A percentile compares a stretch with the other conserved stretches of the same genome.
Evolutionary conservation across 2,113 vertebrate genomes (phyloP).

Genomic region (Cheilinus undulatus): DNA sequence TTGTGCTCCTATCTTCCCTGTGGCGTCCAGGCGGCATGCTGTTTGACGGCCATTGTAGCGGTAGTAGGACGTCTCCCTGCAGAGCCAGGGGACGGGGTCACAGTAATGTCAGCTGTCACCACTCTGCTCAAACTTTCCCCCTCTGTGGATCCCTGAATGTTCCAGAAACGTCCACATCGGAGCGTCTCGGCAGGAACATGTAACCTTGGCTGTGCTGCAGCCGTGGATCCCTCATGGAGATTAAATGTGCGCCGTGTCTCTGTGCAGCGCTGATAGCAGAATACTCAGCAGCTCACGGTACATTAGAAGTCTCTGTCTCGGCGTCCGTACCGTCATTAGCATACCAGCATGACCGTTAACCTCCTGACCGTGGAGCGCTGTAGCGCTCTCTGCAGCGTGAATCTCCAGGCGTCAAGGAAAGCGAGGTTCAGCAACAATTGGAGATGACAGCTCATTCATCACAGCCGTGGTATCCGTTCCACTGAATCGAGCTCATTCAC

Average conservation of each 20-base stretch:
- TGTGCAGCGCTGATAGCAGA: constrained; percentile 3
- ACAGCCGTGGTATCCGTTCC: constrained; percentile 74
- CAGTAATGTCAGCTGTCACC: constrained; percentile 52
- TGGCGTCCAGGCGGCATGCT: background rate
- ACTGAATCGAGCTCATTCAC: constrained; percentile 68
- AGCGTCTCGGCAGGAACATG: background rate
- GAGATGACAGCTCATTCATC: constrained; percentile 85
- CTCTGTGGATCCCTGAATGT: constrained; percentile 8
- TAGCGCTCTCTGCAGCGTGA: constrained; percentile 38
- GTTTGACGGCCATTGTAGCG: constrained; percentile 42
- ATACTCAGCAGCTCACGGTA: background rate
- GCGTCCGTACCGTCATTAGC: constrained; percentile 32
- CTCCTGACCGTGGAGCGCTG: constrained; percentile 13
- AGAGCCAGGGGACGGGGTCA: background rate
- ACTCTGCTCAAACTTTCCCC: constrained; percentile 16
- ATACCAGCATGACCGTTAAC: constrained; percentile 57
- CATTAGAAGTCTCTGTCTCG: background rate
- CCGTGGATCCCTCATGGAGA: background rate
- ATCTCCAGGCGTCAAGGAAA: constrained; percentile 67
- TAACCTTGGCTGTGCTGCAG: constrained; percentile 15
- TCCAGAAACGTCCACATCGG: background rate
- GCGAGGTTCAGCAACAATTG: constrained; percentile 74
- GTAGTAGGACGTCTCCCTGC: constrained; percentile 11
- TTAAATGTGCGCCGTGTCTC: background rate
- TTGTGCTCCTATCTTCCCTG: constrained; percentile 4